A percentile compares a stretch with the other conserved stretches of the same genome.
Evolutionary conservation across 2,888 invertebrate genomes (phyloP).

Genomic region (Biston stratarius): DNA sequence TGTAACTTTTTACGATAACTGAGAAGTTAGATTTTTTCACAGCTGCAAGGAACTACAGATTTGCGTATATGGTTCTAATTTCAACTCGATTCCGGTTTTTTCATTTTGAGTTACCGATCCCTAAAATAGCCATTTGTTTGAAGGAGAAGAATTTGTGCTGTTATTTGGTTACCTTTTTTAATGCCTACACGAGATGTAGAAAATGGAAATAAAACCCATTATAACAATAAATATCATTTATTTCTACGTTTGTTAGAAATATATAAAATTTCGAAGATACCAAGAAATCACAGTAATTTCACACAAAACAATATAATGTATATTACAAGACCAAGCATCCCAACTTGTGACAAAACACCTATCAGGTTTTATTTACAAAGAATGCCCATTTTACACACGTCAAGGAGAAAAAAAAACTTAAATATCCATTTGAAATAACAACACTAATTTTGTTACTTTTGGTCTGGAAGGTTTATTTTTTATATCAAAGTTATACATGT

Average conservation of each 20-base stretch:
- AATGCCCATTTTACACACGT: background rate
- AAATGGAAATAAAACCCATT: background rate
- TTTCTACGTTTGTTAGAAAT: constrained; percentile 54
- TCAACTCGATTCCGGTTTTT: too few relatives aligned
- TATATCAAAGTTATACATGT: too few relatives aligned
- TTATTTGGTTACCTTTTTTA: too few relatives aligned
- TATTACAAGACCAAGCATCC: constrained; percentile 23
- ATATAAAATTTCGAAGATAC: constrained; percentile 58
- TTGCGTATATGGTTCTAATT: too few relatives aligned
- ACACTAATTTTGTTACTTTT: background rate
- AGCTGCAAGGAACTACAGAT: too few relatives aligned
- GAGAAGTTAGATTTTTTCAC: too few relatives aligned
- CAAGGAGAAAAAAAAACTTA: background rate
- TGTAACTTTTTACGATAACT: too few relatives aligned
- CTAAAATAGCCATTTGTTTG: too few relatives aligned
- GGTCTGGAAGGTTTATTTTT: background rate
- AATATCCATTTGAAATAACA: background rate
- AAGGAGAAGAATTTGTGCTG: too few relatives aligned
- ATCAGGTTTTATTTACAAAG: constrained; percentile 5
- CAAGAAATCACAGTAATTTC: constrained; percentile 60
- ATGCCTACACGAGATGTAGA: too few relatives aligned
- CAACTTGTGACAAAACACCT: background rate
- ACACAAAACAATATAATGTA: constrained; percentile 37
- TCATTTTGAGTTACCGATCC: too few relatives aligned
- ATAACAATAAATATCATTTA: constrained; percentile 65